A percentile compares a stretch with the other conserved stretches of the same genome.
Evolutionary conservation across 2,888 invertebrate genomes (phyloP).

Genomic region (Conops quadrifasciatus): DNA sequence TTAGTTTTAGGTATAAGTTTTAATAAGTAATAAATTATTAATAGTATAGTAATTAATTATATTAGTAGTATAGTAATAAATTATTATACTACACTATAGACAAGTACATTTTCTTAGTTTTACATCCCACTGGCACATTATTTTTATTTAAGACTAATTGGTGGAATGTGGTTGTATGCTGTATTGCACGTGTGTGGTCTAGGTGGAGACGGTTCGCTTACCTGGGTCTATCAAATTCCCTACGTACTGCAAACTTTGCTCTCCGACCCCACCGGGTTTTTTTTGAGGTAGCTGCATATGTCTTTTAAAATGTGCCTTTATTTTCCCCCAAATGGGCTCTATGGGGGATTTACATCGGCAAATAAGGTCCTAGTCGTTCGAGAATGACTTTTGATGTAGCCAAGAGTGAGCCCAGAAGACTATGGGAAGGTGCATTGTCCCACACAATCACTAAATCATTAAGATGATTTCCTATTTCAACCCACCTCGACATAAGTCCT

Average conservation of each 20-base stretch:
- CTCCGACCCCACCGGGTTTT: too few species aligned
- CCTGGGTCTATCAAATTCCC: too few species aligned
- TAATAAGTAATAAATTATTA: not conserved
- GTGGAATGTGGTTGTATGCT: too few species aligned
- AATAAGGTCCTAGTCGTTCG: not conserved
- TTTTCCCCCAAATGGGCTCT: not conserved
- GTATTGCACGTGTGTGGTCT: too few species aligned
- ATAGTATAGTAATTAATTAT: not conserved
- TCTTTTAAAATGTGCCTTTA: not conserved
- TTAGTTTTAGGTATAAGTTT: not conserved
- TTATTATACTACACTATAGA: not conserved
- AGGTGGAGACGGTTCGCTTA: too few species aligned
- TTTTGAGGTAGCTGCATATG: too few species aligned
- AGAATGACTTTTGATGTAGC: not conserved
- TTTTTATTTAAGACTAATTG: too few species aligned
- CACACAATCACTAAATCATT: not conserved
- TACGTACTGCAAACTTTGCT: too few species aligned
- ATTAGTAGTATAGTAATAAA: not conserved
- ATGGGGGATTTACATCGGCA: not conserved
- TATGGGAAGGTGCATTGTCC: not conserved
- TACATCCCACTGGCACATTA: not conserved
- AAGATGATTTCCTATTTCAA: too few species aligned
- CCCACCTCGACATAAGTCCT: not conserved
- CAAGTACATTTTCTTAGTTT: not conserved
- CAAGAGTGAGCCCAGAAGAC: not conserved